Conservation (phyloP, 1,140 invertebrate genomes). For the Trachymyrmex septentrionalis region DNA sequence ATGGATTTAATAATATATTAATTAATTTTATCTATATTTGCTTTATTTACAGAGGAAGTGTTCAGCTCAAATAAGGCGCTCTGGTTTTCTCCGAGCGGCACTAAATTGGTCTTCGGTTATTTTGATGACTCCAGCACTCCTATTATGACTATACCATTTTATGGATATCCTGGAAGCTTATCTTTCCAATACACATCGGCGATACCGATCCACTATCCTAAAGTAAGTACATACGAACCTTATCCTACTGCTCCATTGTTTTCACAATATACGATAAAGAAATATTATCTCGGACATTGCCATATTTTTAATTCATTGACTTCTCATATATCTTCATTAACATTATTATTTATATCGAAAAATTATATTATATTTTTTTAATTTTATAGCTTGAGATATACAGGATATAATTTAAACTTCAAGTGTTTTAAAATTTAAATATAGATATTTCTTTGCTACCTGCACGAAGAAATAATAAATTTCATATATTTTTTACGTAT, state of each 20-base stretch:
- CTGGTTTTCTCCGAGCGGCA: slow-evolving; percentile 95
- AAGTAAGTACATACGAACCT: slow-evolving; percentile 87
- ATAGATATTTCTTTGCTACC: not conserved
- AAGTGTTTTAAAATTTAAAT: not conserved
- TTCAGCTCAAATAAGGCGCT: slow-evolving; percentile 93
- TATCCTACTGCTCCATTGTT: not conserved
- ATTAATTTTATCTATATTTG: slow-evolving; percentile 20
- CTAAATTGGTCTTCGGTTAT: slow-evolving; percentile 92
- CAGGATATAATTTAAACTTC: not conserved
- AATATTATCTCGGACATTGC: not conserved
- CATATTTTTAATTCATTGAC: slow-evolving; percentile 1
- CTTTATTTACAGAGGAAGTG: slow-evolving; percentile 93
- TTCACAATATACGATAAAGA: not conserved
- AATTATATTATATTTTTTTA: not conserved
- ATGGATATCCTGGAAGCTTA: slow-evolving; percentile 88
- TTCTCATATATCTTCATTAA: not conserved
- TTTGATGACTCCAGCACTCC: slow-evolving; percentile 92
- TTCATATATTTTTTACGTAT: not conserved
- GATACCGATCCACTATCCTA: slow-evolving; percentile 93
- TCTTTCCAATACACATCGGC: slow-evolving; percentile 88
- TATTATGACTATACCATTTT: slow-evolving; percentile 88
- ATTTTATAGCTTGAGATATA: not conserved
- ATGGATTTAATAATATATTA: no score
- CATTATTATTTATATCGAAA: not conserved
- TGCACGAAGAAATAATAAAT: not conserved